Percentiles rank a stretch among this genome's conserved stretches.
phyloP scores from a whole-genome alignment of 2,113 vertebrate species.

The Megaceryle maxima region DNA sequence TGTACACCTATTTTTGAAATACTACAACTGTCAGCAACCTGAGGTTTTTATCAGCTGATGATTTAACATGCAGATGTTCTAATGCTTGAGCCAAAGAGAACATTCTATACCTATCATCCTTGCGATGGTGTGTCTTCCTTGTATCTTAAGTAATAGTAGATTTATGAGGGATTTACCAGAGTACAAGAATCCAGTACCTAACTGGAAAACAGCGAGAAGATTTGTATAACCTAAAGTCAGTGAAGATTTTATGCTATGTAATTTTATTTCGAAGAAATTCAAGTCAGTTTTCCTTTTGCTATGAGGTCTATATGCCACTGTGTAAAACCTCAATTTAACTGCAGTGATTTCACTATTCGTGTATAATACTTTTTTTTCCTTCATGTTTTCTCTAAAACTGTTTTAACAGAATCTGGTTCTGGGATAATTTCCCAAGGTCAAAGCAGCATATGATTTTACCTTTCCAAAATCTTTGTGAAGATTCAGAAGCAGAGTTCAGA shows the following conservation, averaged over 20 bases:
- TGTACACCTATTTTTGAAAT: not conserved
- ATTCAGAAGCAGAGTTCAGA: not conserved
- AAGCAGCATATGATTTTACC: not conserved
- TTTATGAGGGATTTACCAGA: not conserved
- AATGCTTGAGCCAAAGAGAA: not conserved
- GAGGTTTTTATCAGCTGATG: not conserved
- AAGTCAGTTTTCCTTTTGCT: not conserved
- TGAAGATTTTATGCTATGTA: not conserved
- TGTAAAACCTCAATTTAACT: not conserved
- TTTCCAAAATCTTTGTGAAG: not conserved
- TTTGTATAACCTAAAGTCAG: not conserved
- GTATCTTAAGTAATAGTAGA: not conserved
- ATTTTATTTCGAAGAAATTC: not conserved
- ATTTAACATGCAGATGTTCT: fast-evolving
- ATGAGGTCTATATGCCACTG: not conserved
- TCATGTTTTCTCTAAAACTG: not conserved
- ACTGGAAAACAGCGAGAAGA: not conserved
- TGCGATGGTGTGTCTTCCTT: not conserved
- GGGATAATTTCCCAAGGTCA: constrained; percentile 15
- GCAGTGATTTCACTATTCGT: not conserved
- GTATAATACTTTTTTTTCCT: not conserved
- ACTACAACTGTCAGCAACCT: not conserved
- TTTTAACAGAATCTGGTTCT: not conserved
- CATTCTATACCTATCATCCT: not conserved
- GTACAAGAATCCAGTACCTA: not conserved